Base-by-base conservation (phyloP, 1,140 invertebrate species). In the Atta cephalotes region DNA sequence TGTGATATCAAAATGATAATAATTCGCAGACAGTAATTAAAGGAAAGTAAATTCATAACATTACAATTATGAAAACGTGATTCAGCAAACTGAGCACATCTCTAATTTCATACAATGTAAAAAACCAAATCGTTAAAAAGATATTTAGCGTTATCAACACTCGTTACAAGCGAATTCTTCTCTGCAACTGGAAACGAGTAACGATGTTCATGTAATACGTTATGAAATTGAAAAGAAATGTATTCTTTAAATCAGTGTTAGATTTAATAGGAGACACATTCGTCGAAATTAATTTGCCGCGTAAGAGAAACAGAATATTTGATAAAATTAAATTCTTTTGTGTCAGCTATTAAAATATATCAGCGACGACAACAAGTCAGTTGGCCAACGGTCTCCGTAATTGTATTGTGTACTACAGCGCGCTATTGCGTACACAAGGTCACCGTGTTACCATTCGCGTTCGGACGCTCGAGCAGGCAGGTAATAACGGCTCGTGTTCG, bases 301-400 rank as follows among this genome's bases (percentile, higher is more conserved):
- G 4, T 12, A 56, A 56, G 16, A 12, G 18, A 45, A 45, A 68
- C 10, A 51, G 21, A 49, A 6, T 16, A 51, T 70, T 70, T 5
- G 66, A 14, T 9, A 25, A 70, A 70, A 70, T 70, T 51, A 51
- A 70, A 70, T 66, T 39, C 18, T 66, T 66, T 39, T 12, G 35
- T 66, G 65, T n/a, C 31, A 66, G 31, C 65, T 66, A 66, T 39
- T n/a, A 66, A 39, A 35, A 66, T 39, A 25, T 49, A 49, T 49
- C 39, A n/a, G 1, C 39, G 21, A 49, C 12, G 14, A 12, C 12
- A 68, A 25, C 35, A 70, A 49, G 39, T 35, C 39, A n/a, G 2
- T 49, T 49, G n/a, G 39, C 6, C 2, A 70, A 70, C 21, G 39
- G 45, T 51, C 2, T 28, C 49, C 39, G 6, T 49, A 18, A 16